These are phyloP conservation scores for Erythrocercus mccallii DNA, from an alignment of 2,113 vertebrate genomes.

Conservation along the genomic window DNA sequence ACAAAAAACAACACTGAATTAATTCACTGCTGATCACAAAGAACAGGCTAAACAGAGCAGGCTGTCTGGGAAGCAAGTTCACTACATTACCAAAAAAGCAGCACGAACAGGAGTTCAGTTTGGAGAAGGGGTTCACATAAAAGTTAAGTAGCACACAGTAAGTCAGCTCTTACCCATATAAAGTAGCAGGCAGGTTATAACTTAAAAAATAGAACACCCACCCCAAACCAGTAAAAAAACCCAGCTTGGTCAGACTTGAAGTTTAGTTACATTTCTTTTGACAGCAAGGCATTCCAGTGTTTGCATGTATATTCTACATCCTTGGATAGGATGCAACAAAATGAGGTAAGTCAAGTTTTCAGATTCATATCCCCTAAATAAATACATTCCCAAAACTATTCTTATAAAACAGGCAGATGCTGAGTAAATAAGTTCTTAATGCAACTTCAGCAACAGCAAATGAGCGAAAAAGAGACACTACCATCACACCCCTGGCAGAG, in stretches of 20 bases:
- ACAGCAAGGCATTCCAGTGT: not conserved
- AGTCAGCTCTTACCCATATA: not conserved
- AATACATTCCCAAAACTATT: not conserved
- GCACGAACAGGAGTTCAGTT: not conserved
- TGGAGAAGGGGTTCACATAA: constrained; percentile 54
- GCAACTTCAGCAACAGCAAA: not conserved
- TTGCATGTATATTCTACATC: not conserved
- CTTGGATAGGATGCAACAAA: not conserved
- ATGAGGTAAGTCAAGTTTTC: not conserved
- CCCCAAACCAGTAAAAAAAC: not conserved
- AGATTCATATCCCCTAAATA: not conserved
- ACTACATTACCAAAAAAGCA: not conserved
- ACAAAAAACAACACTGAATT: not conserved
- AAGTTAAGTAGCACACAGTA: constrained; percentile 5
- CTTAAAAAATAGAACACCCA: not conserved
- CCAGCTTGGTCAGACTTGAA: not conserved
- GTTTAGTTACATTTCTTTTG: not conserved
- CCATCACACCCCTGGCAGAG: not conserved
- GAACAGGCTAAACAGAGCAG: not conserved
- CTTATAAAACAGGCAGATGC: not conserved
- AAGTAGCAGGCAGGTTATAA: not conserved
- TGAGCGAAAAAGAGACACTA: not conserved
- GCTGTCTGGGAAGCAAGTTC: not conserved
- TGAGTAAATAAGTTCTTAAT: not conserved
- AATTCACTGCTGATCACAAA: not conserved